Base-by-base conservation (phyloP, 2,113 vertebrate genomes). In the Gobio gobio region DNA sequence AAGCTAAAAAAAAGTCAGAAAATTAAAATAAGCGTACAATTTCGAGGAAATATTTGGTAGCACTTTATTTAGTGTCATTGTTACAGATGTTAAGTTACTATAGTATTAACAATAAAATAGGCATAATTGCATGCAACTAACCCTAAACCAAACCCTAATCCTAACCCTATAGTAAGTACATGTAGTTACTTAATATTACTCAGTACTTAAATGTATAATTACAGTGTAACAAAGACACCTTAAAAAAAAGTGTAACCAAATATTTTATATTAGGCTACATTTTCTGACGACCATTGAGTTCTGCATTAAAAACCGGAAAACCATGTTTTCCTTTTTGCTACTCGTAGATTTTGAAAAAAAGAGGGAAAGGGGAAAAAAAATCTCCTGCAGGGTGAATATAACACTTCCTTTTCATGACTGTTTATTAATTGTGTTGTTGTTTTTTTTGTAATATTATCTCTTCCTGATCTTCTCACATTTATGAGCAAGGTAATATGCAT, bases 401-500 rank as follows among this genome's bases (percentile, higher is more conserved):
- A 13, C 6, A 2, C 43, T 47, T 45, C 14, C 4, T 76, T 29
- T 76, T 33, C 14, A 29, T 24, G 70, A 9, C 73, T 54, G 73
- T 29, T 29, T 54, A 33, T 76, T 33, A 51, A 49, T 45, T 64
- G n/a, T 64, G n/a, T 22, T 63, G 5, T 79, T 59, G 61, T 22
- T 63, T 5, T 78, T 58, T 61, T 10, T 24, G 3, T 20, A 22
- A 45, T 22, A 22, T 61, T 20, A 45, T 45, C 58, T 36, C 26
- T 68, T 51, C 29, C 9, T 51, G 61, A 66, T 20, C 26, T 68
- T 26, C 51, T 14, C 78, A 4, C 10, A 51, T 81, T 29, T 66
- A 49, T 61, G 58, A 64, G 59, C 45, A 47, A 64, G 40, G n/a
- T 80, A 36, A 51, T 66, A 81, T 66, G 78, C 43, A 80, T 66